Conservation (phyloP, 2,888 invertebrate genomes). For the Neoitamus cyanurus region DNA sequence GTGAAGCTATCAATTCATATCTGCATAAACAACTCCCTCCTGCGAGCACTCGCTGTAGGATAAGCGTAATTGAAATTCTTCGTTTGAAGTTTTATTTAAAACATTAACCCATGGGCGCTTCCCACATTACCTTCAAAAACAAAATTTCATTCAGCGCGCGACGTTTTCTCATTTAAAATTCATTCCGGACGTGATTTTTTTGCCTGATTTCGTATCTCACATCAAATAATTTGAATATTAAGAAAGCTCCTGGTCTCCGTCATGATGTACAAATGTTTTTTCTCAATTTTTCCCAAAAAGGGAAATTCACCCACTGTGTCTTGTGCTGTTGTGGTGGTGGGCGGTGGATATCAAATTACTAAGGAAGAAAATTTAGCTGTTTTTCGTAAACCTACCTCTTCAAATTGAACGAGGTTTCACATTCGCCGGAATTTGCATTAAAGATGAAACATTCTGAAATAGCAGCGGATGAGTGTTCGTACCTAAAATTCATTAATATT, state of each 20-base stretch:
- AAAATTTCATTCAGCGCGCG: neutral
- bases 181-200: neutral
- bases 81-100: neutral
- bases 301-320: neutral
- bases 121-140: neutral
- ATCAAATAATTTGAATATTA: neutral
- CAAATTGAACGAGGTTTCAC: neutral
- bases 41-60: neutral
- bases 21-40: neutral
- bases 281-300: neutral
- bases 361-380: neutral
- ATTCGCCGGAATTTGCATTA: neutral
- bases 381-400: neutral
- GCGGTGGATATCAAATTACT: neutral
- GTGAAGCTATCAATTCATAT: neutral
- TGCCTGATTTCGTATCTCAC: neutral
- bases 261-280: neutral
- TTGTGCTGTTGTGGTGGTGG: neutral
- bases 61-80: neutral
- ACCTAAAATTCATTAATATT: neutral
- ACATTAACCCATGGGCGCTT: neutral
- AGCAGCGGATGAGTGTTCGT: neutral
- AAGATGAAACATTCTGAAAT: neutral
- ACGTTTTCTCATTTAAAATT: constrained; percentile 1
- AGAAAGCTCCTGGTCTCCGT: neutral